phyloP scores from a whole-genome alignment of 2,888 invertebrate genomes.

The Apotomis betuletana region DNA sequence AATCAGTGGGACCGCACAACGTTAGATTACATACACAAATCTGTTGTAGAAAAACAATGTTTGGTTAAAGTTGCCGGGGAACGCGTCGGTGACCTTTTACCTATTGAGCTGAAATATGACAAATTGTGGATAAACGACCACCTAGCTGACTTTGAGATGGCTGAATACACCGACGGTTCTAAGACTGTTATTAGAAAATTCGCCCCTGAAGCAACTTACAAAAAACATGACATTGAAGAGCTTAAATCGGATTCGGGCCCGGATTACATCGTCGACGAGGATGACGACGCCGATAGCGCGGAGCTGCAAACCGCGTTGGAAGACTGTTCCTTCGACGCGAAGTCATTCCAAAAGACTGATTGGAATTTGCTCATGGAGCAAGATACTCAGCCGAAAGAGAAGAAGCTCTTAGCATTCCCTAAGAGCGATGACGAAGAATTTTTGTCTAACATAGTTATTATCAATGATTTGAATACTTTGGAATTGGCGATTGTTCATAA shows the following conservation, averaged over 20 bases:
- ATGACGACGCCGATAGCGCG: slow-evolving; percentile 53
- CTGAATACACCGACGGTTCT: slow-evolving; percentile 65
- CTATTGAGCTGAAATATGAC: slow-evolving; percentile 68
- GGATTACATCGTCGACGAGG: slow-evolving; percentile 67
- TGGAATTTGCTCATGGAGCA: slow-evolving; percentile 68
- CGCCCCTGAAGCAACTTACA: slow-evolving; percentile 45
- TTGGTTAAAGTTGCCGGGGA: slow-evolving; percentile 73
- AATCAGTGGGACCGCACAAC: slow-evolving; percentile 77
- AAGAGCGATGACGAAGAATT: slow-evolving; percentile 57
- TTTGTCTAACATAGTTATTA: slow-evolving; percentile 62
- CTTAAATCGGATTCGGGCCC: slow-evolving; percentile 62
- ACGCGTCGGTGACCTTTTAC: slow-evolving; percentile 59
- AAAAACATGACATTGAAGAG: slow-evolving; percentile 36
- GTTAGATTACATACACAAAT: slow-evolving; percentile 85
- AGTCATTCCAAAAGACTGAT: slow-evolving; percentile 56
- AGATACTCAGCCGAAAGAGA: slow-evolving; percentile 50
- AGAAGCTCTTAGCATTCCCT: slow-evolving; percentile 56
- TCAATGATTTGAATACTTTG: slow-evolving; percentile 61
- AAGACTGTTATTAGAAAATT: slow-evolving; percentile 62
- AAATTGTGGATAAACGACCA: slow-evolving; percentile 76
- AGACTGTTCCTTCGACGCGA: slow-evolving; percentile 53
- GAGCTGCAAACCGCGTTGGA: slow-evolving; percentile 48
- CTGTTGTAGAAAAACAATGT: slow-evolving; percentile 83
- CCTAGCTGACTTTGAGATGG: slow-evolving; percentile 75
- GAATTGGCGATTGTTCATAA: slow-evolving; percentile 68